Conservation (phyloP, 1,140 invertebrate genomes). For the Penaeus vannamei region DNA sequence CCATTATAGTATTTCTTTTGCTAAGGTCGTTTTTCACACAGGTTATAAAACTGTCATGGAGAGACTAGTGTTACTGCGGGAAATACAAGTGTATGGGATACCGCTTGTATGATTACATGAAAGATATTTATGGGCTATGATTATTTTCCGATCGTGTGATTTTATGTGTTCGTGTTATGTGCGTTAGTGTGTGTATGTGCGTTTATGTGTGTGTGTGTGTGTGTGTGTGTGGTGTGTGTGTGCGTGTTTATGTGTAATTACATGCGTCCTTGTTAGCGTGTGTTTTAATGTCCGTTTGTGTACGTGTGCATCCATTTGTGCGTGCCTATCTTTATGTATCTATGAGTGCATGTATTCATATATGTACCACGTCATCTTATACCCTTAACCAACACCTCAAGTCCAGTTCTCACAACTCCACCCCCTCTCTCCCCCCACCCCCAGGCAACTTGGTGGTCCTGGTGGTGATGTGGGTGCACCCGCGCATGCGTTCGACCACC, state of each 20-base stretch:
- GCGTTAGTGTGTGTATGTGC: neutral
- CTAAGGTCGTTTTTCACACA: neutral
- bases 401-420: too few relatives aligned
- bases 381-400: neutral
- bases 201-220: neutral
- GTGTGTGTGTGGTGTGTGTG: too few relatives aligned
- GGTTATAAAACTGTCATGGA: neutral
- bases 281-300: constrained; percentile 5
- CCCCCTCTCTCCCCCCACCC: neutral
- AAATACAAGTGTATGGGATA: neutral
- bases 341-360: neutral
- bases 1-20: neutral
- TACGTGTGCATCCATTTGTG: neutral
- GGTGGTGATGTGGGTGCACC: constrained; percentile 72
- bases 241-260: neutral
- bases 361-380: neutral
- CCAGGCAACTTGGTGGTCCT: constrained; percentile 71
- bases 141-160: neutral
- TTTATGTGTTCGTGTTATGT: neutral
- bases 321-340: neutral
- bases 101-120: neutral
- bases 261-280: neutral
- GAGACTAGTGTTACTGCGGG: too few relatives aligned
- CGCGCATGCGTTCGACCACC: constrained; percentile 77
- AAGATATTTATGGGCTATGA: neutral